These are phyloP conservation scores for Momotus momota DNA, from an alignment of 2,797 vertebrate genomes.

Conservation along the genomic window DNA sequence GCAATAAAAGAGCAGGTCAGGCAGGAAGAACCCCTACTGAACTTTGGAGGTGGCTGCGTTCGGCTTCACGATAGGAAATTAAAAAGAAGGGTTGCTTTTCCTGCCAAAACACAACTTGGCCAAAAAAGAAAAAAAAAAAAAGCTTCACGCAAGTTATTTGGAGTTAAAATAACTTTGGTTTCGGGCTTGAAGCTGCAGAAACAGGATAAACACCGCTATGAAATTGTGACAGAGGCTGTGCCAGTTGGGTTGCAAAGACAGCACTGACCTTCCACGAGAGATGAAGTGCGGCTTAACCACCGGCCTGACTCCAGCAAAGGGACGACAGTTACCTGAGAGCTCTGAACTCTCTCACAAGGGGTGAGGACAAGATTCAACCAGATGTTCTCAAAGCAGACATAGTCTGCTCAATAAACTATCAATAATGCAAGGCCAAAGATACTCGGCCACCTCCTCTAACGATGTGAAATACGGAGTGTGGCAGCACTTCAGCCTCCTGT, in stretches of 20 bases:
- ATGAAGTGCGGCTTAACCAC: neutral
- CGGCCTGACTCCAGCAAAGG: neutral
- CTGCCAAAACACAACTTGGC: neutral
- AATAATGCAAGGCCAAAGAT: slow-evolving; percentile 33
- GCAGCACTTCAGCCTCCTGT: neutral
- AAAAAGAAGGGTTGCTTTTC: slow-evolving; percentile 26
- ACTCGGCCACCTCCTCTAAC: neutral
- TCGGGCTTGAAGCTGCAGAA: slow-evolving; percentile 16
- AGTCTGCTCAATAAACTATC: slow-evolving; percentile 21
- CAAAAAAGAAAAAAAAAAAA: neutral
- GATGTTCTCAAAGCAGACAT: slow-evolving; percentile 12
- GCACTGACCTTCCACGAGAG: neutral
- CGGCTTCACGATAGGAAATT: slow-evolving; percentile 27
- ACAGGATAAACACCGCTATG: neutral
- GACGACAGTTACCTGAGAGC: slow-evolving; percentile 10
- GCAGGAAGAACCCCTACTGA: neutral
- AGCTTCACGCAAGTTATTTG: neutral
- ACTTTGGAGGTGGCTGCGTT: neutral
- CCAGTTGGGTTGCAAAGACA: slow-evolving; percentile 11
- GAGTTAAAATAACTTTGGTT: slow-evolving; percentile 19
- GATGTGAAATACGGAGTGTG: slow-evolving; percentile 21
- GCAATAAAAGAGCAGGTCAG: neutral
- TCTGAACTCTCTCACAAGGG: neutral
- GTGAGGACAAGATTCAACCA: slow-evolving; percentile 22
- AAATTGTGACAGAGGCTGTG: slow-evolving; percentile 35